Base-by-base conservation (phyloP, 2,113 vertebrate species). In the Toxostoma redivivum region DNA sequence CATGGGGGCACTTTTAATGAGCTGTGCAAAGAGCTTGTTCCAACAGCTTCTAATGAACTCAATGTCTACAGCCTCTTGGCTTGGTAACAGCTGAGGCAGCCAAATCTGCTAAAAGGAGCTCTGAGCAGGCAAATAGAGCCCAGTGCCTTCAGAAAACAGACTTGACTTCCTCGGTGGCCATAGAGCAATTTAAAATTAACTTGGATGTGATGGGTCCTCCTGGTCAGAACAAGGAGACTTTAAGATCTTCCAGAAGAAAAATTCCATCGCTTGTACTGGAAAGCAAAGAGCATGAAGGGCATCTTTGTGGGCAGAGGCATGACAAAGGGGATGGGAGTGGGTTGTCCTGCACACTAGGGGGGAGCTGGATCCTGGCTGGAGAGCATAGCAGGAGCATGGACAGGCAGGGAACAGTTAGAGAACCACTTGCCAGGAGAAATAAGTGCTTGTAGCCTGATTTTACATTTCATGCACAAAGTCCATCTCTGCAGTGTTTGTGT, bases 1-100 rank as follows among this genome's bases (percentile, higher is more conserved):
- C 95, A 90, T 86, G 91, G 62, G 97, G 97, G 30, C 91, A 89
- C 95, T 97, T 97, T 96, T 97, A 97, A 97, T 98, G 97, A 98
- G 90, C 86, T 96, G 90, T 93, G 95, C 86, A 57, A 70, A 92
- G 96, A 95, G 93, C 96, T 96, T 96, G 97, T 97, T 89, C 93
- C 86, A 91, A 96, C 97, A 94, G 81, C 96, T 96, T 84, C 95
- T 98, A 97, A 98, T 98, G 97, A 96, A 97, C 96, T 97, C 94
- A 94, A 82, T 91, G 92, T 95, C 88, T 93, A 92, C 64, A 25
- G 84, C 79, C 92, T 87, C 88, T 92, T 97, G 58, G 65, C 92
- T 84, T 93, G 90, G 71, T 92, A 94, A 87, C 90, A 91, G 87
- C 93, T 95, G 91, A 96, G 81, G 78, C 92, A 95, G 95, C 93